Percentiles rank a stretch among this genome's conserved stretches.
phyloP scores from a whole-genome alignment of 2,888 invertebrate species.

The Aphidoletes aphidimyza region DNA sequence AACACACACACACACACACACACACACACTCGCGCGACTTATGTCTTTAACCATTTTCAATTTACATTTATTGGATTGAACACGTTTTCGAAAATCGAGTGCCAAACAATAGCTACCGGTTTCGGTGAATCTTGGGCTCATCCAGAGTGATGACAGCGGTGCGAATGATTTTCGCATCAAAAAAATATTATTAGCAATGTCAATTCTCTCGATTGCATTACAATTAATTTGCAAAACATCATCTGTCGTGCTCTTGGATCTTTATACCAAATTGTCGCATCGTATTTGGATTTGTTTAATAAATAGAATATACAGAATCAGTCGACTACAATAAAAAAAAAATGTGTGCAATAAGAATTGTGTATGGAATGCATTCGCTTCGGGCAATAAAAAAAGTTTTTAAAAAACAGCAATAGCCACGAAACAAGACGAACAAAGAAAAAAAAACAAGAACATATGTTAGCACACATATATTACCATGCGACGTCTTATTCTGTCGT shows the following conservation, averaged over 20 bases:
- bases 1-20: neutral
- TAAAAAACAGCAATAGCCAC: no score
- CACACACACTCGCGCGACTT: no score
- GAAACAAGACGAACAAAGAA: neutral
- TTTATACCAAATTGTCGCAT: neutral
- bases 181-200: conserved; percentile 14
- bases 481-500: conserved; percentile 5
- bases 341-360: neutral
- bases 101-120: neutral
- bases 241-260: neutral
- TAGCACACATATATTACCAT: conserved; percentile 36
- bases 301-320: no score
- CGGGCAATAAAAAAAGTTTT: no score
- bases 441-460: conserved; percentile 35
- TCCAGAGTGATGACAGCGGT: neutral
- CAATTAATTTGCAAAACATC: conserved; percentile 16
- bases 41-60: neutral
- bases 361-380: neutral
- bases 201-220: conserved; percentile 19
- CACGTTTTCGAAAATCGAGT: neutral
- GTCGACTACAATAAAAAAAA: no score
- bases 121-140: no score
- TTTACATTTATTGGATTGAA: neutral
- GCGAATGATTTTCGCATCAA: neutral
- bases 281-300: no score